Evolutionary conservation across 2,797 vertebrate genomes (phyloP), one percentile per base, ranked within the genome.

Genomic region (Argya squamiceps): DNA sequence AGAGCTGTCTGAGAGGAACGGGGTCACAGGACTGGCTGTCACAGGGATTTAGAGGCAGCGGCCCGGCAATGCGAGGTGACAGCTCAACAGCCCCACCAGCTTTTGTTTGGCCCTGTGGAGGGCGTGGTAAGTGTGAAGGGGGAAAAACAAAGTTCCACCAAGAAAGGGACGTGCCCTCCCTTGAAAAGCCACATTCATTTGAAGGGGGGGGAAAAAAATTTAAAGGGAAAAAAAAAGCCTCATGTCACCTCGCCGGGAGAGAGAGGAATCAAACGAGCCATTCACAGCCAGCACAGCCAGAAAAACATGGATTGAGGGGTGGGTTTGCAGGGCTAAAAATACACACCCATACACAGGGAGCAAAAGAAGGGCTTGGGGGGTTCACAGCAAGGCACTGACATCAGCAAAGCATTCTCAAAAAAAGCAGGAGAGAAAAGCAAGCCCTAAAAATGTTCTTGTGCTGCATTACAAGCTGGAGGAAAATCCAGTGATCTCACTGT

Each of bases 401-500:
- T 47, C 3, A 14, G 75, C 76, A 92, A 73, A 94, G 76, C 10
- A 2, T 37, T 39, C 73, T 88, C 79, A 32, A 56, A 79, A 80
- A 80, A 55, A 26, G 23, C 73, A 64, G 70, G 39, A 41, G 58
- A 12, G 52, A 95, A 93, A 84, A 69, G 29, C 60, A 85, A 96
- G 94, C 2, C 59, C 62, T 91, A 93, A 94, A 82, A 87, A 93
- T 93, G 82, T 69, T 89, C 74, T 94, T 88, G 60, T 60, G 39
- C 95, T 93, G 94, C 93, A 59, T 94, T 92, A 89, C 77, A 71
- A 92, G 94, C 41, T 50, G 15, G 73, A 95, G 94, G 96, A 96
- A 97, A 97, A 97, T 96, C 95, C 94, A 96, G 88, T 96, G 96
- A 95, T 90, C 96, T 97, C 96, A 96, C 84, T 93, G 89, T 6